Evolutionary conservation across 1,140 invertebrate genomes (phyloP), one percentile per base, ranked within the genome.

Genomic region (Mercenaria mercenaria): DNA sequence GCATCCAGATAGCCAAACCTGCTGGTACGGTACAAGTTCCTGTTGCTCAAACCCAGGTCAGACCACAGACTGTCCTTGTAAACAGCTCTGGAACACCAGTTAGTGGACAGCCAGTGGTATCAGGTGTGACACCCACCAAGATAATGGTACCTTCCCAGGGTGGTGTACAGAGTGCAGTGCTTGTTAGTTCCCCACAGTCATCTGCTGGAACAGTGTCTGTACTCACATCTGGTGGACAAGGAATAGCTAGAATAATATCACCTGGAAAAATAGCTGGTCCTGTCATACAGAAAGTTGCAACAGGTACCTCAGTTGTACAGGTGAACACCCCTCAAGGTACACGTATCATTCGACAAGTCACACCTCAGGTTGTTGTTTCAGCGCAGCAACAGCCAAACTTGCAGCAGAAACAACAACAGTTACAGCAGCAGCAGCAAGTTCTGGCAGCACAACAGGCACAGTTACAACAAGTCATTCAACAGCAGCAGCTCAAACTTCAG

Each of bases 401-500:
- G 1, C 80, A 76, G 47, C 86, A 89, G 20, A 92, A 81, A 59
- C 89, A 91, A 47, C 94, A 95, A 85, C 91, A 92, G 29, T 72
- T 94, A 93, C 90, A 39, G 90, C 94, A 32, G 74, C 94, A 81
- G 84, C 92, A 86, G 50, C 59, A 26, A 92, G 93, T 43, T 47
- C 91, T 74, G 20, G 92, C 81, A 13, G 86, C 72, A 69, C 94
- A 93, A 83, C 81, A 43, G 32, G 61, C 41, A 8, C 61, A 77
- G 26, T 43, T 72, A 15, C 85, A 91, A n/a, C 41, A 61, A 61
- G 47, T 20, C 32, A 47, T 50, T 34, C 74, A 91, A 20, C 59
- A 85, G 15, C 72, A 77, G 23, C 74, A 67, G n/a, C 59, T 80
- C 6, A 88, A 80, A 52, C 69, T 76, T 26, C 69, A 50, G 43